Base-by-base conservation (phyloP, 2,888 invertebrate species). In the Geophilus truncorum region DNA sequence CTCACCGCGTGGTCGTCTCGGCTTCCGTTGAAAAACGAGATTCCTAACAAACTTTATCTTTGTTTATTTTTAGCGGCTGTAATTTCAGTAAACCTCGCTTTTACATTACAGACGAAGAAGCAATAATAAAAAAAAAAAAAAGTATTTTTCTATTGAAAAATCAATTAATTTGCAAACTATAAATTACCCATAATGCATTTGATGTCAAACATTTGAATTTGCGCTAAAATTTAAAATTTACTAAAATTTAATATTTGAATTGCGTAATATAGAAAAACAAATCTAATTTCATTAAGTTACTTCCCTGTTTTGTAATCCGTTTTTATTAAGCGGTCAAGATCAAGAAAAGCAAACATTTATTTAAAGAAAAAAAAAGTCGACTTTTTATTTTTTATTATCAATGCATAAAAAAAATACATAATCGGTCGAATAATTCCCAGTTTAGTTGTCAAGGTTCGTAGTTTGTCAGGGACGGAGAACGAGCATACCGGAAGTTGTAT, bases 161-260 rank as follows among this genome's bases (percentile, higher is more conserved):
- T 51, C 18, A 51, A 51, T 51, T 51, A 51, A 51, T 51, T 51
- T 51, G 7, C 5, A 51, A 0, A 51, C 18, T 51, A 21, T 51
- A 51, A 51, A 70, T 70, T 70, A 70, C 70, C 70, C 70, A 70
- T 25, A 70, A 70, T 70, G 70, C 70, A 10, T 25, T 15, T 10
- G 28, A 28, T 28, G 28, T 28, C 70, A 70, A 70, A 70, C 70
- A 70, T 25, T 70, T 70, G 28, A 70, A 70, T 25, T 15, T 70
- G 70, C 70, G 70, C 70, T 70, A 28, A 70, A 70, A 70, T 70
- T 70, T 70, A 70, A 70, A 70, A 70, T 15, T 25, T n/a, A n/a
- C n/a, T n/a, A 62, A 62, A 62, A 62, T 23, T 51, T 51, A n/a
- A n/a, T 51, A 9, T 12, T 51, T n/a, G n/a, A n/a, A n/a, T n/a